Evolutionary conservation across 2,888 invertebrate genomes (phyloP), one percentile per base, ranked within the genome.

Genomic region (Clitarchus hookeri): DNA sequence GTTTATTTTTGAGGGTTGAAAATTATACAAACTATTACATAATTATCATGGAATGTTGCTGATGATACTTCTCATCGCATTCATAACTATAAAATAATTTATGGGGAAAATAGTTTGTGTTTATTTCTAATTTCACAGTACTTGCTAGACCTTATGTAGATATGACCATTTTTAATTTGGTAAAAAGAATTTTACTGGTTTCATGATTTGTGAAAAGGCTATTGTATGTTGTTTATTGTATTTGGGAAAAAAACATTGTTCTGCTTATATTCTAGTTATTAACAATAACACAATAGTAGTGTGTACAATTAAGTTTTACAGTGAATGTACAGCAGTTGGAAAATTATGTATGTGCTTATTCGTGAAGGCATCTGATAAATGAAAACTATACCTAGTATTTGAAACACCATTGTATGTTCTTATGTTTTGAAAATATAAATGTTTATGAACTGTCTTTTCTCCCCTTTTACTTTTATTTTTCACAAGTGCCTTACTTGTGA

Each of bases 391-490:
- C 44, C 44, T 26, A 82, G 0, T 82, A 82, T 82, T 23, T 82
- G 27, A 82, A 82, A 82, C 44, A 82, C 82, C 44, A 82, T 13
- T 82, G 27, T 82, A 82, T 82, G 44, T 82, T 82, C 82, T 82
- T 82, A 23, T 82, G 82, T 82, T 82, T 16, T 82, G 44, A 82
- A 82, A 82, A 82, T 82, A 82, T 82, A 82, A 82, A 82, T 82
- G 82, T 82, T 27, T 82, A 36, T 82, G 44, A 82, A 82, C 82
- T 27, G 82, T 82, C 82, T 82, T 82, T 27, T 36, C 4, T 36
- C 36, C 36, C 36, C 2, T 36, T 36, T 36, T 36, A 36, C 36
- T 36, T 36, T 4, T 36, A 36, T 36, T 36, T 36, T 36, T 4
- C 36, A 36, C 36, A 36, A 36, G 36, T 36, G 36, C 36, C 4